Evolutionary conservation across 2,888 invertebrate species (phyloP), one percentile per base, ranked within the genome.

Genomic region (Oscheius sp.): DNA sequence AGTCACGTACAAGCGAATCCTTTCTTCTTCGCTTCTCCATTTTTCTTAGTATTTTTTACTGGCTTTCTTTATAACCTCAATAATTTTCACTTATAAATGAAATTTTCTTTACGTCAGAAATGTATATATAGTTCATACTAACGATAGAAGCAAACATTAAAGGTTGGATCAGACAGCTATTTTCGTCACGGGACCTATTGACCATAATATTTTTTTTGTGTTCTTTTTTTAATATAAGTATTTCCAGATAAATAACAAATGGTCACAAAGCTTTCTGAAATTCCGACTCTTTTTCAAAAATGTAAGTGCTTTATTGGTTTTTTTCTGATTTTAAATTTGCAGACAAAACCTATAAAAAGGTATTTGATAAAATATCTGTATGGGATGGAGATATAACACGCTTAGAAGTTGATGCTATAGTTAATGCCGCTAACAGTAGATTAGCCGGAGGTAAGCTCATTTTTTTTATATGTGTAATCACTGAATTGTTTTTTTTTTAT

Each of bases 341-440:
- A 77, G 74, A 65, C 28, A 47, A 54, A 3, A 67, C 67, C 9
- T 72, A 65, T 9, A 72, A 73, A 36, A 70, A 63, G 8, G 66
- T 74, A 26, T 45, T 75, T 20, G 70, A 66, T 44, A 73, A 73
- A 17, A 59, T 81, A 9, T 73, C 74, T 26, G 30, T 87, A 12
- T 87, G 86, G 85, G 74, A 72, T 63, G 94, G 93, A 1, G 93
- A 94, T 85, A 94, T 95, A 26, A 94, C 94, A 0, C 89, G 89
- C 59, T 88, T 95, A 50, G 92, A 93, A 89, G 89, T 94, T 67
- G 93, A 94, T 88, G 92, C 91, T 0, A 93, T 94, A 80, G 93
- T 94, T 0, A 94, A 94, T 89, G 94, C 94, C 36, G 94, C 94
- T 0, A 94, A 94, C 87, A 89, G 87, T 22, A 87, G 94, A 45